Conservation (phyloP, 2,888 invertebrate genomes). For the Charanyca ferruginea region DNA sequence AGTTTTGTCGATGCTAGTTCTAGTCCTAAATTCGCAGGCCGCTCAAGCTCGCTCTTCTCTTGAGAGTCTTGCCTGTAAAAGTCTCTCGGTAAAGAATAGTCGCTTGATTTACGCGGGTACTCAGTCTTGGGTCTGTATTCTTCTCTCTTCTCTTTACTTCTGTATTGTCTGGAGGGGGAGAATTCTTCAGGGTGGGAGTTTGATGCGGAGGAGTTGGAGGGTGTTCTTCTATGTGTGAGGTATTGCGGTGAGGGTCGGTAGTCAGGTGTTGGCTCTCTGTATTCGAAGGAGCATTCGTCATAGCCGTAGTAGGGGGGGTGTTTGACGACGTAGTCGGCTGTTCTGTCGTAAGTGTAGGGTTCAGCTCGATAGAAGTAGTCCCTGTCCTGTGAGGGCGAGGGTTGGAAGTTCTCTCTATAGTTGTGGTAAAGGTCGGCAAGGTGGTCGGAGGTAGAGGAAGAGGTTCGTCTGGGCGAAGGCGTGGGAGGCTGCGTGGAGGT, state of each 20-base stretch:
- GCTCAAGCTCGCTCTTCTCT: slow-evolving; percentile 80
- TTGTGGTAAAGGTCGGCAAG: slow-evolving; percentile 92
- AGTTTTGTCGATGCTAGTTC: slow-evolving; percentile 93
- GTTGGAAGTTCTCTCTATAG: slow-evolving; percentile 88
- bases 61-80: slow-evolving; percentile 83
- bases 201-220: slow-evolving; percentile 93
- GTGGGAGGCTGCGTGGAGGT: slow-evolving; percentile 91
- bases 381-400: slow-evolving; percentile 79
- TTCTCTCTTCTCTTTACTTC: slow-evolving; percentile 74
- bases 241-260: slow-evolving; percentile 80
- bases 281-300: slow-evolving; percentile 85
- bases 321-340: slow-evolving; percentile 85
- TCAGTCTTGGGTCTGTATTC: slow-evolving; percentile 83
- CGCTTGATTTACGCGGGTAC: slow-evolving; percentile 81
- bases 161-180: slow-evolving; percentile 82
- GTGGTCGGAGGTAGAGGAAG: slow-evolving; percentile 91
- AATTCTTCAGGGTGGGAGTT: slow-evolving; percentile 90
- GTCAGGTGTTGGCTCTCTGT: slow-evolving; percentile 82
- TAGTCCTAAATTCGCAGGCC: slow-evolving; percentile 90
- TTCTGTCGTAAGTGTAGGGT: slow-evolving; percentile 83
- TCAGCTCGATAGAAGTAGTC: slow-evolving; percentile 83
- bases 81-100: slow-evolving; percentile 84
- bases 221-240: slow-evolving; percentile 93
- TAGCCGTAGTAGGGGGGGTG: slow-evolving; percentile 85
- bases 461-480: slow-evolving; percentile 94